Base-by-base conservation (phyloP, 1,140 invertebrate genomes). In the Penaeus japonicus region DNA sequence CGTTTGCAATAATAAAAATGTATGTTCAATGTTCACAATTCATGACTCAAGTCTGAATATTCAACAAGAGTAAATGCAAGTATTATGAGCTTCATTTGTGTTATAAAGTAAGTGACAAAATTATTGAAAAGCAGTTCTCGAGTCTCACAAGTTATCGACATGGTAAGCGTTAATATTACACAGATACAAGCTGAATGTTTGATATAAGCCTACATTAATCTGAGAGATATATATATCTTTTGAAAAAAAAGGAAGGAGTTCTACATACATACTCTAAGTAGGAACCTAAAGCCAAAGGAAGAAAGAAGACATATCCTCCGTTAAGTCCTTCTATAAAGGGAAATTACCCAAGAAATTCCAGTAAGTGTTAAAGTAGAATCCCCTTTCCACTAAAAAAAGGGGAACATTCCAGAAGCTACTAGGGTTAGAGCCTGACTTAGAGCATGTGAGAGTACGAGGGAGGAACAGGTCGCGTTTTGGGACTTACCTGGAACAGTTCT, bases 401-500 rank as follows among this genome's bases (percentile, higher is more conserved):
- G 65, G 54, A 59, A 57, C 39, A 30, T 47, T 83, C 32, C 22
- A 53, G 55, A 39, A 73, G 59, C 83, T 18, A 27, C 47, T 15
- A 39, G 78, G 24, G 27, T 35, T 30, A 27, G 24, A 27, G 18
- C 20, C 78, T 80, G 78, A 80, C 47, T 57, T 53, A 20, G 39
- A 39, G 47, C 39, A 39, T 24, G 39, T 30, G 18, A 22, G 24
- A 80, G 12, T 24, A 80, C 27, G 39, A 39, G 12, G 27, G 24
- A 24, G 18, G 22, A 22, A 54, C 5, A 57, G 73, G 24, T 39
- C 32, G 20, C 2, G 4, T n/a, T 22, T 30, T 24, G 17, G 10
- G 22, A 39, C 89, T 80, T 81, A 90, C 90, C 85, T 90, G 90
- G 88, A 90, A 90, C 57, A 90, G 84, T 55, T 90, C 90, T 18